Evolutionary conservation across 2,888 invertebrate genomes (phyloP).

Genomic region (Euplagia quadripunctaria): DNA sequence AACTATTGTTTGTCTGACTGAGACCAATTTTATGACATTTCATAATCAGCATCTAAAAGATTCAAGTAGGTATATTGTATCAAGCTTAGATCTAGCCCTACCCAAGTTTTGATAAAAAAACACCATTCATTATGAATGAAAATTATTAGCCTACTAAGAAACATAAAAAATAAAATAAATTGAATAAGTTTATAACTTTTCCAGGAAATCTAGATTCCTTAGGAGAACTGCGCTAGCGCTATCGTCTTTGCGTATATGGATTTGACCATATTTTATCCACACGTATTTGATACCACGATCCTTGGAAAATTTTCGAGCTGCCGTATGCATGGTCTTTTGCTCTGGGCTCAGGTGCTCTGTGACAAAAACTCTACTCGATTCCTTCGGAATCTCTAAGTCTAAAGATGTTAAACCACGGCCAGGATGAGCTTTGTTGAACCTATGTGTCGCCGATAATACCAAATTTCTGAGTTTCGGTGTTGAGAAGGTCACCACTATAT

Average conservation of each 20-base stretch:
- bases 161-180: too few relatives aligned
- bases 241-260: neutral
- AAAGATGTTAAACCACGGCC: neutral
- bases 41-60: too few relatives aligned
- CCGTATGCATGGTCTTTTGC: neutral
- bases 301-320: neutral
- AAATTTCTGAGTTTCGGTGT: neutral
- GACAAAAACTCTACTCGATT: neutral
- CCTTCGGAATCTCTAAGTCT: neutral
- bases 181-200: too few relatives aligned
- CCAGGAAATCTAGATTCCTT: too few relatives aligned
- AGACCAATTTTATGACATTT: too few relatives aligned
- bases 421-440: neutral
- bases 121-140: too few relatives aligned
- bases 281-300: neutral
- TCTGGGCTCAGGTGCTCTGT: neutral
- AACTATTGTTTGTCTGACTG: too few relatives aligned
- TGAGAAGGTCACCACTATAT: neutral
- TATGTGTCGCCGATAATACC: neutral
- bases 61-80: too few relatives aligned
- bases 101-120: too few relatives aligned
- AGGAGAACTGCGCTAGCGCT: neutral
- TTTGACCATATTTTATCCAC: slow-evolving; percentile 1
- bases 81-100: too few relatives aligned
- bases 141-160: too few relatives aligned